Evolutionary conservation across 2,888 invertebrate species (phyloP).

Genomic region (Leucophora obtusa): DNA sequence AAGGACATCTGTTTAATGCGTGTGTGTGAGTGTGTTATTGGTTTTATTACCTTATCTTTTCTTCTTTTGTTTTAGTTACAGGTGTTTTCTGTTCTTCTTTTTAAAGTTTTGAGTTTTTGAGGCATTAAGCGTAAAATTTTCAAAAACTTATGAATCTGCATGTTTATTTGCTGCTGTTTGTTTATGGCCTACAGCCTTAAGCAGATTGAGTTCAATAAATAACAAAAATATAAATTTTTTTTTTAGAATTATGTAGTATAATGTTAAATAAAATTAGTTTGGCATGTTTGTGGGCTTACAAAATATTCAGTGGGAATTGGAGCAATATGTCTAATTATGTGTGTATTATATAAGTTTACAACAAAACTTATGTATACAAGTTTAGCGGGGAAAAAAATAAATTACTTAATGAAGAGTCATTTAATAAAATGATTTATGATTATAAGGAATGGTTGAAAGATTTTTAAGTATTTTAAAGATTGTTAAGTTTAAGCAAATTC

Average conservation of each 20-base stretch:
- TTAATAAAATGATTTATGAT: too few species aligned
- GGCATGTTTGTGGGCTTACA: background rate
- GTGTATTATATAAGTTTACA: background rate
- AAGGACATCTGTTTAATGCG: slow-evolving; percentile 75
- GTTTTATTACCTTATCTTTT: background rate
- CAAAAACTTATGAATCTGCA: slow-evolving; percentile 47
- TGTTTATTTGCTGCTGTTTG: slow-evolving; percentile 64
- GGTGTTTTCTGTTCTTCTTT: slow-evolving; percentile 44
- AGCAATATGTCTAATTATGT: slow-evolving; percentile 50
- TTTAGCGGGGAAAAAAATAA: too few species aligned
- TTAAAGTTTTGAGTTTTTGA: slow-evolving; percentile 3
- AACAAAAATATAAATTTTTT: slow-evolving; percentile 15
- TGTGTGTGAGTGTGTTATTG: background rate
- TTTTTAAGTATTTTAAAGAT: too few species aligned
- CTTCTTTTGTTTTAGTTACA: slow-evolving; percentile 32
- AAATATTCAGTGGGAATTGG: slow-evolving; percentile 58
- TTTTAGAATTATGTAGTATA: background rate
- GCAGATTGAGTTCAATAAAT: slow-evolving; percentile 51
- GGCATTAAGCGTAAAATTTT: background rate
- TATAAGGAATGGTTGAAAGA: too few species aligned
- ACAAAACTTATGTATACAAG: too few species aligned
- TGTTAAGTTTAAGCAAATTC: too few species aligned
- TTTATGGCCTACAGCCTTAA: slow-evolving; percentile 67
- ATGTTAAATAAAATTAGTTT: background rate
- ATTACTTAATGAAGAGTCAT: too few species aligned